These are phyloP conservation scores for Marronus borbonicus DNA, from an alignment of 2,888 invertebrate genomes.

Conservation along the genomic window DNA sequence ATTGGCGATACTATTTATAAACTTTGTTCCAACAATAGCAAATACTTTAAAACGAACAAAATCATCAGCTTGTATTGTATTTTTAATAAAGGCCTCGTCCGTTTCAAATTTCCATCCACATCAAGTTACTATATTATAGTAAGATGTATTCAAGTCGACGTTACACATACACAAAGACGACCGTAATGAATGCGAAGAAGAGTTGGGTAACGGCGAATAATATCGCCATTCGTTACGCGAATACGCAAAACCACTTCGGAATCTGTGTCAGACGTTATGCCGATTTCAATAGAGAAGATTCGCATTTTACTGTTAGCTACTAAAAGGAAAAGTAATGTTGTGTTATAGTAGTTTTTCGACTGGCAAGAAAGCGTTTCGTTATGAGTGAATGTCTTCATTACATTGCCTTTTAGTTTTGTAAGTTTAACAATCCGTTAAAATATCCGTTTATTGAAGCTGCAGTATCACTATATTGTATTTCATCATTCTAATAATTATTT, in stretches of 20 bases:
- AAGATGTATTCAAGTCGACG: neutral
- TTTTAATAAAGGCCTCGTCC: too few relatives aligned
- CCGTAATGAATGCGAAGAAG: slow-evolving; percentile 4
- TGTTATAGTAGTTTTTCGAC: neutral
- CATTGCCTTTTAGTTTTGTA: too few relatives aligned
- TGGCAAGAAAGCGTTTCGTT: neutral
- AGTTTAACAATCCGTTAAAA: too few relatives aligned
- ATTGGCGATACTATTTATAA: too few relatives aligned
- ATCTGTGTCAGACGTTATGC: slow-evolving; percentile 30
- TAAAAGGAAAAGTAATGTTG: slow-evolving; percentile 24
- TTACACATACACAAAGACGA: slow-evolving; percentile 4
- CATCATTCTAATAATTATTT: too few relatives aligned
- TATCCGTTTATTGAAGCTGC: too few relatives aligned
- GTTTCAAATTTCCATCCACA: neutral
- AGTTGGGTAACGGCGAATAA: slow-evolving; percentile 15
- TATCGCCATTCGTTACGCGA: slow-evolving; percentile 9
- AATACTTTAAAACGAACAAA: too few relatives aligned
- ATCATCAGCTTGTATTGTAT: too few relatives aligned
- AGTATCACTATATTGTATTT: too few relatives aligned
- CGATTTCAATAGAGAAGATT: slow-evolving; percentile 17
- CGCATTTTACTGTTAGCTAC: neutral
- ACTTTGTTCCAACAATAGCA: too few relatives aligned
- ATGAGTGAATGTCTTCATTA: too few relatives aligned
- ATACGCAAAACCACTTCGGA: neutral
- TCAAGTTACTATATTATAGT: neutral